Percentiles rank a stretch among this genome's conserved stretches.
Evolutionary conservation across 2,888 invertebrate species (phyloP).

Genomic region (Ferdinandea cuprea): DNA sequence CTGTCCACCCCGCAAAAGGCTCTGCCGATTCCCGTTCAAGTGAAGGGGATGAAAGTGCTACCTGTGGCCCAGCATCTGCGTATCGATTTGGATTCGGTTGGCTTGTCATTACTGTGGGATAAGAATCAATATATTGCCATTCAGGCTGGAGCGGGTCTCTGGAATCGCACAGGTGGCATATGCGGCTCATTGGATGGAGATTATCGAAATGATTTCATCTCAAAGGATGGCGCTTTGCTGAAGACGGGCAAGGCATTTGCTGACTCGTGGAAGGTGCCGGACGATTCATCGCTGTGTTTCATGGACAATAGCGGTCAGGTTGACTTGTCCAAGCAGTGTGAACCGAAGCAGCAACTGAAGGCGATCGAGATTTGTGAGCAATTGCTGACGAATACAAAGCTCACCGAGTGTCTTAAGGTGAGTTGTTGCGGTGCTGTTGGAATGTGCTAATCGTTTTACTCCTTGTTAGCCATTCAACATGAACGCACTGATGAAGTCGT

Average conservation of each 20-base stretch:
- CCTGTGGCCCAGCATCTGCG: conserved; percentile 88
- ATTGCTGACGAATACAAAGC: conserved; percentile 86
- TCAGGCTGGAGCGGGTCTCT: conserved; percentile 87
- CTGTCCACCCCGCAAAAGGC: conserved; percentile 84
- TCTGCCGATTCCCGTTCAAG: conserved; percentile 88
- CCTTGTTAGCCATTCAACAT: conserved; percentile 86
- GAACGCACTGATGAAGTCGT: conserved; percentile 87
- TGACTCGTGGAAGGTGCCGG: conserved; percentile 82
- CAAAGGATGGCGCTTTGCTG: conserved; percentile 85
- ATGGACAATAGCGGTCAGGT: conserved; percentile 80
- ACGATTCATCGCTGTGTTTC: conserved; percentile 78
- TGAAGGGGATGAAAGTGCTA: conserved; percentile 89
- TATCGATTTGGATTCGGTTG: conserved; percentile 87
- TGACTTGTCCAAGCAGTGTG: conserved; percentile 79
- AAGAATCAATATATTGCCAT: conserved; percentile 87
- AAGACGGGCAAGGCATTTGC: conserved; percentile 81
- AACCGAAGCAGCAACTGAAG: conserved; percentile 77
- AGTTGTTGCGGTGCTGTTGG: background rate
- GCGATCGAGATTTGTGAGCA: conserved; percentile 87
- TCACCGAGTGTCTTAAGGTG: conserved; percentile 85
- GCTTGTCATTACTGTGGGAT: conserved; percentile 91
- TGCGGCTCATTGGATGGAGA: conserved; percentile 92
- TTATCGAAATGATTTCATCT: conserved; percentile 87
- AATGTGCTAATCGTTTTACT: background rate
- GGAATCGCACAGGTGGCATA: conserved; percentile 92